Evolutionary conservation across 2,888 invertebrate species (phyloP).

Genomic region (Nomada flava): DNA sequence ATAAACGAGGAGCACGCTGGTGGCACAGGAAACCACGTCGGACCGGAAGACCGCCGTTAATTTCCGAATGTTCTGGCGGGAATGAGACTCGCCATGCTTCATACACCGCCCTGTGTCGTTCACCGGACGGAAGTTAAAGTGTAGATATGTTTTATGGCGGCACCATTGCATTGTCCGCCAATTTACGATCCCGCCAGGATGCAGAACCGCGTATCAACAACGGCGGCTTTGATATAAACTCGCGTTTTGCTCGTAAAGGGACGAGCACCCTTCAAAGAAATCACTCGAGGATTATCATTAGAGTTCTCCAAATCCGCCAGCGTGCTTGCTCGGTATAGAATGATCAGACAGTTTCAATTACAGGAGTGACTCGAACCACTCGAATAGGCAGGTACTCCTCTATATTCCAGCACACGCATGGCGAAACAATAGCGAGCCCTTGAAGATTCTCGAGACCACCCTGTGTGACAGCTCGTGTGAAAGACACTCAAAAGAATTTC

Average conservation of each 20-base stretch:
- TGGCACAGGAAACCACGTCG: conserved; percentile 50
- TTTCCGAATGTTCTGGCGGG: conserved; percentile 60
- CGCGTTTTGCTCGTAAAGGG: not conserved
- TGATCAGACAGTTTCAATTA: conserved; percentile 1
- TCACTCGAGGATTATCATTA: too few relatives aligned
- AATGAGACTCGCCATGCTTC: conserved; percentile 37
- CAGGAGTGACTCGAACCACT: not conserved
- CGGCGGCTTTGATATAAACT: conserved; percentile 50
- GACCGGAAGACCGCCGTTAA: conserved; percentile 64
- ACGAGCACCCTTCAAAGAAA: not conserved
- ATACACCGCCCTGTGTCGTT: conserved; percentile 38
- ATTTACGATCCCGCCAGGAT: conserved; percentile 72
- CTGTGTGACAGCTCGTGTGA: conserved; percentile 11
- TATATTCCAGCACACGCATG: not conserved
- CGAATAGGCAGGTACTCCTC: not conserved
- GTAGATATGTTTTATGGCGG: conserved; percentile 75
- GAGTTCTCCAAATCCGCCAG: too few relatives aligned
- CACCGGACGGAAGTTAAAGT: conserved; percentile 68
- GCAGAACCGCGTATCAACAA: conserved; percentile 34
- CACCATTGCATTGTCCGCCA: conserved; percentile 70
- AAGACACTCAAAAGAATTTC: conserved; percentile 1
- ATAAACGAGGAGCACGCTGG: conserved; percentile 17
- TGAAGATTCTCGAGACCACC: not conserved
- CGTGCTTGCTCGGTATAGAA: not conserved
- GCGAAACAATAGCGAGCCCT: not conserved